A percentile compares a stretch with the other conserved stretches of the same genome.
Evolutionary conservation across 2,113 vertebrate genomes (phyloP).

Genomic region (Elaphurus davidianus): DNA sequence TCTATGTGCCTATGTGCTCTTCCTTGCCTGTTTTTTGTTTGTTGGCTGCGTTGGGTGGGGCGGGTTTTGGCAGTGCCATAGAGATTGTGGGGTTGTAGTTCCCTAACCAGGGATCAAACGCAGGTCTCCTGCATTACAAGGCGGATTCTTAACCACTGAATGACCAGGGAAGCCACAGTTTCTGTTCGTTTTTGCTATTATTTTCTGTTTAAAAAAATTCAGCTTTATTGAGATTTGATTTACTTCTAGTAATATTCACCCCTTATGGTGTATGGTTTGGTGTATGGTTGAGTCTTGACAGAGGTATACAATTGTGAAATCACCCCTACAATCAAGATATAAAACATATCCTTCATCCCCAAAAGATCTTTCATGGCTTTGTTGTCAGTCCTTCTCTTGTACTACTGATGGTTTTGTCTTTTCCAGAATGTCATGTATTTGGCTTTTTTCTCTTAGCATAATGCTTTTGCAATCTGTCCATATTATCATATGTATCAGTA

Average conservation of each 20-base stretch:
- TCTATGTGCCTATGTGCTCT: neutral
- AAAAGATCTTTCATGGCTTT: neutral
- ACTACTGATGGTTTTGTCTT: neutral
- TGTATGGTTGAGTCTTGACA: neutral
- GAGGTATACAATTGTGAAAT: neutral
- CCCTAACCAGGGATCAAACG: neutral
- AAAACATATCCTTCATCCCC: neutral
- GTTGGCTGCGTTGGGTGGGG: neutral
- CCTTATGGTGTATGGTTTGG: neutral
- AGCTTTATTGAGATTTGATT: neutral
- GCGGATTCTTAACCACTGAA: neutral
- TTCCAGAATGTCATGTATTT: neutral
- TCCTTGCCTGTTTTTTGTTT: neutral
- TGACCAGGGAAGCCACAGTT: neutral
- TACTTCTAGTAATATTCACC: neutral
- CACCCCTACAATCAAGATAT: neutral
- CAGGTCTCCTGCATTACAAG: neutral
- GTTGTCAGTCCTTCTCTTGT: neutral
- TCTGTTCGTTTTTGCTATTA: neutral
- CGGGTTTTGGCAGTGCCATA: neutral
- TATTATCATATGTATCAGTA: neutral
- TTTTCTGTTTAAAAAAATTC: neutral
- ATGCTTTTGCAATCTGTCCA: neutral
- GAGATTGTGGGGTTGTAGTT: neutral
- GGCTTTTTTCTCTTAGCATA: neutral